Percentiles rank a stretch among this genome's conserved stretches.
Evolutionary conservation across 2,888 invertebrate species (phyloP).

Genomic region (Podabrus alpinus): DNA sequence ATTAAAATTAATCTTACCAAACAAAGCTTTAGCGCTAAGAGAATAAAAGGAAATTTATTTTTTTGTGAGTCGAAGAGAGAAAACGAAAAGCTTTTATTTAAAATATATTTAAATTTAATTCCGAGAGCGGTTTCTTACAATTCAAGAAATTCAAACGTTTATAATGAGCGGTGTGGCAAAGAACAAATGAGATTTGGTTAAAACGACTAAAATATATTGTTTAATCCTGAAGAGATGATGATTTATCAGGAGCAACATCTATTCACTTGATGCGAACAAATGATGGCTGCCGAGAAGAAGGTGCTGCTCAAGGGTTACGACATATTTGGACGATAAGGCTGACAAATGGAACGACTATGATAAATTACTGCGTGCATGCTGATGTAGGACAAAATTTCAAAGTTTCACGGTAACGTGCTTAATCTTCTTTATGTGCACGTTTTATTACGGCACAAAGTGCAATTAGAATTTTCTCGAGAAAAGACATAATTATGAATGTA

Average conservation of each 20-base stretch:
- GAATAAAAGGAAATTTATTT: neutral
- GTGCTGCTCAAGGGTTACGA: slow-evolving; percentile 33
- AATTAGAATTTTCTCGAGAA: slow-evolving; percentile 25
- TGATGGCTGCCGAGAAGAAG: slow-evolving; percentile 32
- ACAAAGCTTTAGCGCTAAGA: neutral
- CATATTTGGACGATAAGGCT: slow-evolving; percentile 36
- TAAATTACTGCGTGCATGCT: slow-evolving; percentile 37
- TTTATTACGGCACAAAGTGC: slow-evolving; percentile 26
- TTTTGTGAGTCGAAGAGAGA: neutral
- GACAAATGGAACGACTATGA: slow-evolving; percentile 42
- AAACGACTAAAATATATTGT: slow-evolving; percentile 38
- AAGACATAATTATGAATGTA: slow-evolving; percentile 22
- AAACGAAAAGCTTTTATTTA: neutral
- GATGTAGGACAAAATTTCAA: slow-evolving; percentile 32
- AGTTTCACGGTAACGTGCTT: slow-evolving; percentile 27
- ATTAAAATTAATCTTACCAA: neutral
- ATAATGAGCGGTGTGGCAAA: slow-evolving; percentile 8
- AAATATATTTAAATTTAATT: neutral
- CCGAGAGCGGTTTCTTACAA: neutral
- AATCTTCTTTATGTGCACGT: slow-evolving; percentile 30
- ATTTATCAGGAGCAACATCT: slow-evolving; percentile 32
- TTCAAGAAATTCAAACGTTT: slow-evolving; percentile 1
- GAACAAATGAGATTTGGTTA: slow-evolving; percentile 35
- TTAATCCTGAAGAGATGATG: slow-evolving; percentile 35
- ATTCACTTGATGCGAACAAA: slow-evolving; percentile 36